These are phyloP conservation scores for Glareola pratincola DNA, from an alignment of 2,113 vertebrate genomes.

Conservation along the genomic window DNA sequence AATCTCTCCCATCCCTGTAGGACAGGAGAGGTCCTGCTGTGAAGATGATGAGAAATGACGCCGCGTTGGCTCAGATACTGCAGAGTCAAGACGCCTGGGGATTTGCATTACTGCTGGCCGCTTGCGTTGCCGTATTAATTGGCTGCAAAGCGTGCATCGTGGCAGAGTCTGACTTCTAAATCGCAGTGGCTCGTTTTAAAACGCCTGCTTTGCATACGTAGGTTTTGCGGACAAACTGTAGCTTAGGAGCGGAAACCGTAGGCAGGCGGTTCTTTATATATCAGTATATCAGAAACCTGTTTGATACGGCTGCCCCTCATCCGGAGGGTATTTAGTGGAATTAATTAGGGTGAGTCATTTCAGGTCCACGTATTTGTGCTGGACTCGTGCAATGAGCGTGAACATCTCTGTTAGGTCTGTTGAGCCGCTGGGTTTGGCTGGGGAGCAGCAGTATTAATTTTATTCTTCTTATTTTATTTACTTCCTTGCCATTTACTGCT, in stretches of 20 bases:
- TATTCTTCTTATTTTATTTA: neutral
- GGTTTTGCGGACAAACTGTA: neutral
- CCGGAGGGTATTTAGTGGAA: neutral
- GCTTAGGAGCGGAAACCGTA: neutral
- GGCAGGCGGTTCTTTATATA: neutral
- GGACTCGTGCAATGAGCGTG: fast-evolving
- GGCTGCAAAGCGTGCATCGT: fast-evolving
- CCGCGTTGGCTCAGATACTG: neutral
- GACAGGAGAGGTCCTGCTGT: neutral
- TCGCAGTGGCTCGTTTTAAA: neutral
- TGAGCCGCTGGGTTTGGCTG: neutral
- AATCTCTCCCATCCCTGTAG: neutral
- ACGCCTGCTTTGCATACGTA: neutral
- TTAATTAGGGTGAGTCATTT: neutral
- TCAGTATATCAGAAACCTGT: neutral
- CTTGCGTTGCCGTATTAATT: neutral
- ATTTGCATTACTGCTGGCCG: neutral
- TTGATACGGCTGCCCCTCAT: neutral
- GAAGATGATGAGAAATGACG: neutral
- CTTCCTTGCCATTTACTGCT: neutral
- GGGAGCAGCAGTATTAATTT: neutral
- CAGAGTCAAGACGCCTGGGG: neutral
- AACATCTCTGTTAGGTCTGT: fast-evolving
- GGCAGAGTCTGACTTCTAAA: neutral
- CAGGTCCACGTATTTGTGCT: neutral